Percentiles rank a stretch among this genome's conserved stretches.
phyloP scores from a whole-genome alignment of 2,888 invertebrate genomes.

The Archips xylosteana region DNA sequence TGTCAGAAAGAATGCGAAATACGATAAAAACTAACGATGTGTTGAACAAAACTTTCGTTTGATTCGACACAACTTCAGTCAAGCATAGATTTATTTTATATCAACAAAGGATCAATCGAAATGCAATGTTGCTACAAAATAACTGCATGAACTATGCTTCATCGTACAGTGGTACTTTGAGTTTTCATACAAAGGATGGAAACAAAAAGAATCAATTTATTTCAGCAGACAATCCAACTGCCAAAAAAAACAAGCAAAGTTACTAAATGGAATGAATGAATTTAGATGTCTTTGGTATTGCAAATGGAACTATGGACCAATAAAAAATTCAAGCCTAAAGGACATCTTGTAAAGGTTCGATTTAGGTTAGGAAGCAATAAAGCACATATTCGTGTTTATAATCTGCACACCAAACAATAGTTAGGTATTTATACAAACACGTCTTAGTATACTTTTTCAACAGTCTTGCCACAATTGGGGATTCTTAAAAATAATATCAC shows the following conservation, averaged over 20 bases:
- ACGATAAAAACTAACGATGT: constrained; percentile 28
- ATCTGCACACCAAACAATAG: constrained; percentile 53
- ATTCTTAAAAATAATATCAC: constrained; percentile 79
- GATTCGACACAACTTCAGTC: constrained; percentile 31
- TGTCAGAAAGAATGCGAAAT: constrained; percentile 19
- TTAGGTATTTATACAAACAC: constrained; percentile 54
- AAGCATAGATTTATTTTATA: constrained; percentile 33
- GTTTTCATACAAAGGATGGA: constrained; percentile 37
- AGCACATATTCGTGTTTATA: constrained; percentile 41
- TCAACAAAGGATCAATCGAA: constrained; percentile 39
- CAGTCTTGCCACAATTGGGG: constrained; percentile 54
- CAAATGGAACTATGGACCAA: constrained; percentile 25
- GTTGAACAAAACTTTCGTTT: constrained; percentile 8
- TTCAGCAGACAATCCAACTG: constrained; percentile 44
- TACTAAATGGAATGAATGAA: constrained; percentile 32
- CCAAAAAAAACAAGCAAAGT: constrained; percentile 42
- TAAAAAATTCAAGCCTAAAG: constrained; percentile 19
- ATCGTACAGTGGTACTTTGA: constrained; percentile 40
- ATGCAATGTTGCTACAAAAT: constrained; percentile 43
- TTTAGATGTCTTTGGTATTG: constrained; percentile 39
- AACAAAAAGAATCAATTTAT: constrained; percentile 25
- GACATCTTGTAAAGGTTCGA: constrained; percentile 25
- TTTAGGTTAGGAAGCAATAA: constrained; percentile 22
- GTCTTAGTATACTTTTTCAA: constrained; percentile 49
- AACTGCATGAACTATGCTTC: constrained; percentile 27